Base-by-base conservation (phyloP, 2,113 vertebrate genomes). In the Oxyura jamaicensis region DNA sequence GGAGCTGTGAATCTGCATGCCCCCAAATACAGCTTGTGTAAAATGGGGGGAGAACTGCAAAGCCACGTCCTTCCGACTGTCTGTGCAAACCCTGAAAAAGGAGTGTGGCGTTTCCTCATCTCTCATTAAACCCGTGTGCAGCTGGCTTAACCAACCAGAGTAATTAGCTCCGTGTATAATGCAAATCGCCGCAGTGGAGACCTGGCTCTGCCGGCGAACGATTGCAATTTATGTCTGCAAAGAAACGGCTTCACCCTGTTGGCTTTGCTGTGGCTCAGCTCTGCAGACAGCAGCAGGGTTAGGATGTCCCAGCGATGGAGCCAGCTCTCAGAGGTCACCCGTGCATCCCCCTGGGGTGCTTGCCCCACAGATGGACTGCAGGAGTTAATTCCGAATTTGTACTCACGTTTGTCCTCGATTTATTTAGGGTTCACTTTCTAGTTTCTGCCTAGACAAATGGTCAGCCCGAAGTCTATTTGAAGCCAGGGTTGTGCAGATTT, bases 91-190 rank as follows among this genome's bases (percentile, higher is more conserved):
- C 8, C 5, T 14, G 28, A 8, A 58, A 59, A 65, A 52, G 19
- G 19, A 71, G 21, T 1, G 2, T 12, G 63, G 15, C 1, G 3
- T 42, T 82, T 22, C 21, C 33, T 62, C 23, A n/a, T 77, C 66
- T 94, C 89, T 83, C 69, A 66, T 76, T 88, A 90, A 88, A 95
- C 53, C 62, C 42, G 59, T 58, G 15, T 56, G 81, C 90, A 85
- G 90, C 31, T 96, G 93, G 87, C 92, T 94, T 88, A 83, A 93
- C 59, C 41, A 39, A 86, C 88, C 26, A 68, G 42, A 59, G 59
- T 91, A 88, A 97, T 95, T 94, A 94, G 87, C 76, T 55, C 84
- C 18, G 26, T 35, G 71, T 59, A 83, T 88, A 78, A 94, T 20
- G 89, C 89, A 85, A 86, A 91, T 81, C 17, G 58, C 41, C 44